Evolutionary conservation across 30 jellyfish, hydroid and myxozoan species (phyloP).

Genomic region (Calvadosia cruxmelitensis): DNA sequence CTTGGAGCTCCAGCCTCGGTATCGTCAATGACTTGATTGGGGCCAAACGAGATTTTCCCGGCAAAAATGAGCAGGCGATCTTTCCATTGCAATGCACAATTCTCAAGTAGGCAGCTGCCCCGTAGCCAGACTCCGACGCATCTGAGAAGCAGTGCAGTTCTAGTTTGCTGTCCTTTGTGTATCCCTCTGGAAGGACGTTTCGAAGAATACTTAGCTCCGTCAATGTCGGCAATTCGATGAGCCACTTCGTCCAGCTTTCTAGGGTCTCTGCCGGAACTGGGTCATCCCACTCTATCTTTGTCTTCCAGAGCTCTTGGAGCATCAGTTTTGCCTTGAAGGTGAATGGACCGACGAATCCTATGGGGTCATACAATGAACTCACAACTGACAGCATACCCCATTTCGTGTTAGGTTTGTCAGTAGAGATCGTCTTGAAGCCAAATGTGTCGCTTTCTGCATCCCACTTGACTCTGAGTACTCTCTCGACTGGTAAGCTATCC

Average conservation of each 20-base stretch:
- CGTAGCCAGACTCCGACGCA: slow-evolving; percentile 18
- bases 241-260: slow-evolving; percentile 20
- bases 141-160: slow-evolving; percentile 34
- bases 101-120: slow-evolving; percentile 19
- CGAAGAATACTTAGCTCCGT: slow-evolving; percentile 4
- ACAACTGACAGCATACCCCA: slow-evolving; percentile 26
- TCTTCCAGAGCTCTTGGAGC: slow-evolving; percentile 3
- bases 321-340: slow-evolving; percentile 7
- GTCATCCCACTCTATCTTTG: slow-evolving; percentile 21
- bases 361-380: slow-evolving; percentile 31
- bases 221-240: slow-evolving; percentile 12
- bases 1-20: slow-evolving; percentile 39
- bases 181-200: slow-evolving; percentile 10
- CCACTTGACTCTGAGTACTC: slow-evolving; percentile 31
- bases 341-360: slow-evolving; percentile 29
- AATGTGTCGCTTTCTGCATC: slow-evolving; percentile 8
- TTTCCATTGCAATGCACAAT: slow-evolving; percentile 2
- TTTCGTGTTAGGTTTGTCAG: slow-evolving; percentile 21
- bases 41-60: slow-evolving; percentile 35
- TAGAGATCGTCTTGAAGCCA: not conserved
- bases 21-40: slow-evolving; percentile 18
- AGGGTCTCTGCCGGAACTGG: slow-evolving; percentile 3
- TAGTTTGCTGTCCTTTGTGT: too few species aligned
- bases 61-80: slow-evolving; percentile 14
- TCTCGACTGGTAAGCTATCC: slow-evolving; percentile 29